These are phyloP conservation scores for Leptinotarsa tumamoca DNA, from an alignment of 2,888 invertebrate genomes.

Conservation along the genomic window DNA sequence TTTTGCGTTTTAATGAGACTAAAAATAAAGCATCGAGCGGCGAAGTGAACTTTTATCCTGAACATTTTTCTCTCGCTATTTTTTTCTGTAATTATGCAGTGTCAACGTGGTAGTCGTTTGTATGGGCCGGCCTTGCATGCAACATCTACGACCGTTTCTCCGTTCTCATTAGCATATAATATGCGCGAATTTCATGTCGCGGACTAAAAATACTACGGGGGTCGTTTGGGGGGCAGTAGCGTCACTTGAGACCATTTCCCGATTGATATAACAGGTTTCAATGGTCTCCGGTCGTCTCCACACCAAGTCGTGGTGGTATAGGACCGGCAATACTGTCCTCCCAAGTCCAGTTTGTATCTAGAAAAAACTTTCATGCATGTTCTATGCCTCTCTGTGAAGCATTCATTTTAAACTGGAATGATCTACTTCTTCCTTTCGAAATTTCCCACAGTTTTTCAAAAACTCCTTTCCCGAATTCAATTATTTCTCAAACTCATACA, in stretches of 20 bases:
- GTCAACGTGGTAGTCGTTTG: constrained; percentile 43
- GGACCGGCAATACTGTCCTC: too few relatives aligned
- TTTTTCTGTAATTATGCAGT: constrained; percentile 46
- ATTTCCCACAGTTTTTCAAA: too few relatives aligned
- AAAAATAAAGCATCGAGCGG: constrained; percentile 17
- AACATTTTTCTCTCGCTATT: constrained; percentile 24
- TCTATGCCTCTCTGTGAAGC: too few relatives aligned
- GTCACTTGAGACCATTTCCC: neutral
- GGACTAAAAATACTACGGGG: constrained; percentile 1
- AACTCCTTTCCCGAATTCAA: too few relatives aligned
- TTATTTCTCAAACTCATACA: too few relatives aligned
- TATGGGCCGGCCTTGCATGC: constrained; percentile 22
- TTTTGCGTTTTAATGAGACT: constrained; percentile 22
- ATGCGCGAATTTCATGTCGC: constrained; percentile 43
- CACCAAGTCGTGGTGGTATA: too few relatives aligned
- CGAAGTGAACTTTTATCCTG: constrained; percentile 22
- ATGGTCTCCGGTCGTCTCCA: too few relatives aligned
- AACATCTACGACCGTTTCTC: constrained; percentile 27
- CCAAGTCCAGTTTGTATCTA: too few relatives aligned
- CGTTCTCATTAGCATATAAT: constrained; percentile 49
- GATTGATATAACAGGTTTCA: neutral
- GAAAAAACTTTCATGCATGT: too few relatives aligned
- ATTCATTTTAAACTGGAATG: too few relatives aligned
- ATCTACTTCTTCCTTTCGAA: too few relatives aligned
- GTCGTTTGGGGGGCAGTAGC: constrained; percentile 15